Base-by-base conservation (phyloP, 2,888 invertebrate species). In the Cerceris rybyensis region DNA sequence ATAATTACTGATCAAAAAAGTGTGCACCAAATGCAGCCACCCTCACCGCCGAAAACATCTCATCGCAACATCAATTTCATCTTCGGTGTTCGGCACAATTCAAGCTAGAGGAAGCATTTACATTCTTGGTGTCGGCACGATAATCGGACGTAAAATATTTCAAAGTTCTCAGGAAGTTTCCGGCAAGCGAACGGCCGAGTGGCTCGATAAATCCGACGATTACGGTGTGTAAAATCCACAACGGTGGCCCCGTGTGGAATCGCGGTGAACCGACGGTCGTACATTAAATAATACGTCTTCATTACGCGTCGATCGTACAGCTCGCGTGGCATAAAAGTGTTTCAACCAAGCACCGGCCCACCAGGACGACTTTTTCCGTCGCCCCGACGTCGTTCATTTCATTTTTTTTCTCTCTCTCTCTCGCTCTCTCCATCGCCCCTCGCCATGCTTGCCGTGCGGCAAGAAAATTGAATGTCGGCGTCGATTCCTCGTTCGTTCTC, bases 401-500 rank as follows among this genome's bases (percentile, higher is more conserved):
- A 17, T 49, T 49, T 46, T 46, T 50, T n/a, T 50, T 54, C 42
- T 60, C 41, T 52, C 17, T 41, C 70, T 13, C 16, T 8, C 49
- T n/a, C n/a, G n/a, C n/a, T n/a, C n/a, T n/a, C 55, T 16, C 39
- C 16, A 28, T 50, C 17, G 41, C 64, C 46, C 49, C 63, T 14
- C 50, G 39, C 58, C 73, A 50, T 13, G 14, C 9, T 43, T n/a
- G 50, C 70, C 28, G 59, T 41, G 55, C 55, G 41, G 70, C 68
- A 75, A 79, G 84, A 80, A 85, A 85, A 86, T 85, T 85, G 86
- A 86, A 85, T 84, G 87, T 85, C 83, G 81, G 70, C 85, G 84
- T 87, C 83, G 84, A 81, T 82, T 78, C 82, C 79, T 74, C 75
- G 72, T 76, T 74, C 70, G 69, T 72, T 60, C 68, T 49, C 65